These are phyloP conservation scores for Sesamia nonagrioides DNA, from an alignment of 1,140 invertebrate species.

Conservation along the genomic window DNA sequence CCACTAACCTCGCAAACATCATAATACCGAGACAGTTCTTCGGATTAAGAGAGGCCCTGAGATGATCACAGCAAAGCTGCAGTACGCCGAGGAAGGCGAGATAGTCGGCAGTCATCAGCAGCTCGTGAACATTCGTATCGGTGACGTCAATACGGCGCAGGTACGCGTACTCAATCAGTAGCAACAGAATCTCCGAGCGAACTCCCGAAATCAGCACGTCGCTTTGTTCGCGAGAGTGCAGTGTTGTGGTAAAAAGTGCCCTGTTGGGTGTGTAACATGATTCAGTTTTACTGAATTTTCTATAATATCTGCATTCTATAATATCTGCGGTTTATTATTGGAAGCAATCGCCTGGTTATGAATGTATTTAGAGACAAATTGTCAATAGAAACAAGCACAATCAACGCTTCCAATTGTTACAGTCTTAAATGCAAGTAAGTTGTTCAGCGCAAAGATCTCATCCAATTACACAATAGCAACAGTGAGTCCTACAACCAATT, in stretches of 20 bases:
- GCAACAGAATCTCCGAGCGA: slow-evolving; percentile 91
- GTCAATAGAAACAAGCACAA: too few species aligned
- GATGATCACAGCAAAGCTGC: slow-evolving; percentile 92
- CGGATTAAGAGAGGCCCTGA: slow-evolving; percentile 89
- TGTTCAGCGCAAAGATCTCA: too few species aligned
- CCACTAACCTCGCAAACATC: slow-evolving; percentile 90
- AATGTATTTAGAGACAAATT: too few species aligned
- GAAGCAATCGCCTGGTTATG: too few species aligned
- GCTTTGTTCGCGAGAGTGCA: slow-evolving; percentile 90
- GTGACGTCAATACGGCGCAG: slow-evolving; percentile 91
- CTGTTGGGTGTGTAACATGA: slow-evolving; percentile 78
- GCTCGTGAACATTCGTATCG: slow-evolving; percentile 92
- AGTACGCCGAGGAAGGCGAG: slow-evolving; percentile 93
- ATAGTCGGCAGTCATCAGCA: slow-evolving; percentile 93
- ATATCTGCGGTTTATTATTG: too few species aligned
- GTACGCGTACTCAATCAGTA: slow-evolving; percentile 94
- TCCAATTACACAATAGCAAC: too few species aligned
- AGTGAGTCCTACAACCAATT: too few species aligned
- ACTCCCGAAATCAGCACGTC: slow-evolving; percentile 93
- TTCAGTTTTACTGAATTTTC: not conserved
- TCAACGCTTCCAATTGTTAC: too few species aligned
- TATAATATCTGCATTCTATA: too few species aligned
- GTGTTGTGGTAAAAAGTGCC: slow-evolving; percentile 94
- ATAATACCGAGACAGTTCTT: slow-evolving; percentile 95
- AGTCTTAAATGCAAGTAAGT: too few species aligned